These are phyloP conservation scores for Pomatorhinus ruficollis DNA, from an alignment of 2,113 vertebrate genomes.

Conservation along the genomic window DNA sequence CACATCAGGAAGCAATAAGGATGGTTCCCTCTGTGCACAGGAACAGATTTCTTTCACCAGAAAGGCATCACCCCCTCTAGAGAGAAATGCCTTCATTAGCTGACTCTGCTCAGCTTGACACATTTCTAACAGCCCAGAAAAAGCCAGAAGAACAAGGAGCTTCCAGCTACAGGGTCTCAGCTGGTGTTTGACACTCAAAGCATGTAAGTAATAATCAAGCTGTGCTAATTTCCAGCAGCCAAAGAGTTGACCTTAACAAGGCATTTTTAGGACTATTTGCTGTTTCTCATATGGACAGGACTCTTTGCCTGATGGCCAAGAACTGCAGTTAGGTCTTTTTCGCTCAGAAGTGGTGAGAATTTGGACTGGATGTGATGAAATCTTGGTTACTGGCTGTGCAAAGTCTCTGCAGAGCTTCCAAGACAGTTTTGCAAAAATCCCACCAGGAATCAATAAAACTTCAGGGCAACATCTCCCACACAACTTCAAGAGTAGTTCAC, in stretches of 20 bases:
- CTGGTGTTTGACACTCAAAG: not conserved
- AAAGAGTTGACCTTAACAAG: not conserved
- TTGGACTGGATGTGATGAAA: not conserved
- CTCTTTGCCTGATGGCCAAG: not conserved
- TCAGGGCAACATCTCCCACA: not conserved
- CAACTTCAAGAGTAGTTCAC: not conserved
- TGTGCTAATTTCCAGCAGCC: not conserved
- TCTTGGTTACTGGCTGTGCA: not conserved
- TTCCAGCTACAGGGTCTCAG: not conserved
- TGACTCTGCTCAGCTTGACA: not conserved
- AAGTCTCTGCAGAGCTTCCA: not conserved
- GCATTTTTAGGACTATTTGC: not conserved
- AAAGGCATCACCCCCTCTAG: not conserved
- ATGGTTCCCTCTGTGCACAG: not conserved
- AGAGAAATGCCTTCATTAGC: not conserved
- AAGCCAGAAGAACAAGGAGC: not conserved
- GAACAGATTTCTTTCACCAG: not conserved
- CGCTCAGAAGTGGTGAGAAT: not conserved
- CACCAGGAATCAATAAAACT: not conserved
- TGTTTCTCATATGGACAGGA: not conserved
- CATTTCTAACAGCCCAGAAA: not conserved
- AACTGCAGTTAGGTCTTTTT: not conserved
- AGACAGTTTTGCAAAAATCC: not conserved
- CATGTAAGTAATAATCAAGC: not conserved
- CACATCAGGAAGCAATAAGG: not conserved